Evolutionary conservation across 1,140 invertebrate species (phyloP), one percentile per base, ranked within the genome.

Genomic region (Manduca sexta): DNA sequence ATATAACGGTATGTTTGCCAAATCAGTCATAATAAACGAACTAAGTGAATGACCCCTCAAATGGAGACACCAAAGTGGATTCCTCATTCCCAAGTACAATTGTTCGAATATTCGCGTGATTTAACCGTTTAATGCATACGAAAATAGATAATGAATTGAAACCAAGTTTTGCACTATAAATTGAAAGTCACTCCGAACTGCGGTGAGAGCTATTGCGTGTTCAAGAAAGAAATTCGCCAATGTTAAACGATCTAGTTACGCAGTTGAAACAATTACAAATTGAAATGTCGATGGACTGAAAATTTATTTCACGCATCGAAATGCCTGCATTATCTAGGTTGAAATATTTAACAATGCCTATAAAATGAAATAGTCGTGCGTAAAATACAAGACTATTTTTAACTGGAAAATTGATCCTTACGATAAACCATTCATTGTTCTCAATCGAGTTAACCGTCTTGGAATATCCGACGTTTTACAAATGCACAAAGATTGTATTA

Each of bases 41-140:
- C 53, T 52, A 70, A 67, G 74, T 77, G 74, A 80, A 80, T 70
- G 74, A 77, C 76, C 74, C 52, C 60, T 41, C 47, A 55, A 61
- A 58, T 56, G 49, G 45, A 51, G 52, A 56, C 49, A 46, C 46
- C 40, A 52, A 59, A 39, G 43, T 39, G 49, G 40, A 55, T 44
- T 60, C 38, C 49, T 56, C 46, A 52, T 49, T 52, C 49, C 38
- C 38, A 40, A 44, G 8, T 31, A 43, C 31, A 34, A n/a, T 45
- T 45, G 31, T 45, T 45, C 7, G 29, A 34, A 45, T 45, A 34
- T 30, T 35, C 12, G 15, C 18, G 29, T 45, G n/a, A 14, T 3
- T 43, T 15, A 4, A 29, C 13, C 30, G 14, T 13, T 43, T 3
- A 31, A 26, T 43, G 5, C 38, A 26, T 26, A 40, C 38, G 16